Base-by-base conservation (phyloP, 2,797 vertebrate species). In the Urocyon cinereoargenteus region DNA sequence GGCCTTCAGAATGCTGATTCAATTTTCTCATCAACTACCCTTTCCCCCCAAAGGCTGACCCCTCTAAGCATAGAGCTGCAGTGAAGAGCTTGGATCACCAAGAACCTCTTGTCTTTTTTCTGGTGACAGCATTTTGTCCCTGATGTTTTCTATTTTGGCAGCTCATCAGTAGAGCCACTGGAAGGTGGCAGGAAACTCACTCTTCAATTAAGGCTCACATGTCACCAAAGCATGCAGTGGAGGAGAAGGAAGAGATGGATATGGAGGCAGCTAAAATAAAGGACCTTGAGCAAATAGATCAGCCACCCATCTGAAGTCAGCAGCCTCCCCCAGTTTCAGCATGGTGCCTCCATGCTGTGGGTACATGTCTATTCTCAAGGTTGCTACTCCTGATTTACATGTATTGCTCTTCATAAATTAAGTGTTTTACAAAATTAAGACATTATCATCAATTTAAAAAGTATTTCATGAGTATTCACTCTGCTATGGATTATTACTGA, bases 71-170 rank as follows among this genome's bases (percentile, higher is more conserved):
- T 11, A 75, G 73, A 64, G 19, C 62, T 68, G 2, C 49, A 26
- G 5, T 7, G n/a, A 75, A 79, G 24, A 2, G 3, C 16, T 77
- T 34, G 61, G 72, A 40, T 86, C 45, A 86, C 79, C 28, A 51
- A 34, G 34, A 70, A 34, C 5, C 77, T 94, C 90, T 34, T 83
- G 49, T 34, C 51, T 94, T 61, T 88, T 61, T 9, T 22, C 45
- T 90, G 62, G 45, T 62, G 40, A 81, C 57, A 84, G 53, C 45
- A 55, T 81, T 94, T 83, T 70, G 70, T 72, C 70, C 55, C 36
- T 34, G 7, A 18, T 64, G 59, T 59, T 93, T 97, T 61, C 82
- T 86, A 9, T 66, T 61, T 87, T 92, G 92, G 91, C 94, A 95
- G 81, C 21, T 97, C 36, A 96, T 93, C 86, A 79, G 84, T 64